Evolutionary conservation across 2,113 vertebrate species (phyloP).

Genomic region (Odobenus rosmarus): DNA sequence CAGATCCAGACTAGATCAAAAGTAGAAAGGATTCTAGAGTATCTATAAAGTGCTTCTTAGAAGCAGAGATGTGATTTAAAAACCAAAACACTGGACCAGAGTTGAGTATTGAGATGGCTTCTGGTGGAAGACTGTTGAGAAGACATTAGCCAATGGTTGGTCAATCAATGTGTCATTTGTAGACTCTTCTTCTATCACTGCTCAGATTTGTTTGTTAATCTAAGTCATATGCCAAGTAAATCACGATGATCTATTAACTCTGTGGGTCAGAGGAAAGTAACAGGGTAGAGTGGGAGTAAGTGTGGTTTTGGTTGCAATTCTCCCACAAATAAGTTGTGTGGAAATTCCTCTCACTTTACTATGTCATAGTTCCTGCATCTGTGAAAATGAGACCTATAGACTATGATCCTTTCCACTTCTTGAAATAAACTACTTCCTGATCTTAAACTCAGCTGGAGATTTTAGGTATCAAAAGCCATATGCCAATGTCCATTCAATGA

Average conservation of each 20-base stretch:
- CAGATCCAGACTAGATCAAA: constrained; percentile 56
- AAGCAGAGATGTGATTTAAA: constrained; percentile 21
- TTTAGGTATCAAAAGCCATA: neutral
- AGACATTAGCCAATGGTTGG: neutral
- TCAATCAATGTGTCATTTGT: neutral
- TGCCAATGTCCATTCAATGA: neutral
- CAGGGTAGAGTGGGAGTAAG: neutral
- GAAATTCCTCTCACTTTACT: neutral
- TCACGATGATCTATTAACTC: neutral
- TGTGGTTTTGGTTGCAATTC: neutral
- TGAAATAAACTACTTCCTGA: neutral
- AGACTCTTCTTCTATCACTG: neutral
- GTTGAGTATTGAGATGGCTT: neutral
- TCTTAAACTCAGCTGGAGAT: neutral
- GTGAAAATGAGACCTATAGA: neutral
- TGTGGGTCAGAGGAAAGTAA: neutral
- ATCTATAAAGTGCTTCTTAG: constrained; percentile 36
- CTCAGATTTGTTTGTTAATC: constrained; percentile 27
- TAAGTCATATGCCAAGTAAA: neutral
- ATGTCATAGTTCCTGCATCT: neutral
- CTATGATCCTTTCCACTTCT: neutral
- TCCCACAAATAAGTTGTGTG: neutral
- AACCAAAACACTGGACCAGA: neutral
- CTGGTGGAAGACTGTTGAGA: neutral
- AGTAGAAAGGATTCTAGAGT: neutral